phyloP scores from a whole-genome alignment of 1,140 invertebrate species.

The Thaumetopoea pityocampa region DNA sequence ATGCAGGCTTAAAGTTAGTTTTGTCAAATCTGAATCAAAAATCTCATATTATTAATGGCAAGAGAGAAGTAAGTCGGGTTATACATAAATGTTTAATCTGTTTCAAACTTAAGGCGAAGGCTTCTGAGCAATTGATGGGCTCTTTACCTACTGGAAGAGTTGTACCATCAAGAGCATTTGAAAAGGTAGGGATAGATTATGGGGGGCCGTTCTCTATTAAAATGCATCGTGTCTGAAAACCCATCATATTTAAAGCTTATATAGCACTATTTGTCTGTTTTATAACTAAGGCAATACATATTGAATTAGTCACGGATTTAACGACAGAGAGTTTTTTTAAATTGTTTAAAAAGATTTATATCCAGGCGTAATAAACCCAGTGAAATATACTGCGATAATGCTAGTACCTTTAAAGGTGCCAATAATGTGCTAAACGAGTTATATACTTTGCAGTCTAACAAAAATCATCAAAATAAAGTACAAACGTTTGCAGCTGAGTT shows the following conservation, averaged over 20 bases:
- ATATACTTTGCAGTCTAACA: background rate
- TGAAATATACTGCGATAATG: conserved; percentile 16
- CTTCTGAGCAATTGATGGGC: background rate
- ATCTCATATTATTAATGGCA: too few relatives aligned
- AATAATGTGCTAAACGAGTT: background rate
- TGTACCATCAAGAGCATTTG: background rate
- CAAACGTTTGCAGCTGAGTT: background rate
- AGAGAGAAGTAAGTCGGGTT: too few relatives aligned
- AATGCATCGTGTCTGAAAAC: background rate
- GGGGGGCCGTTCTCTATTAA: background rate
- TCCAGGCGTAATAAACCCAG: background rate
- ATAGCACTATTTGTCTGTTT: background rate
- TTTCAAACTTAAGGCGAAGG: background rate
- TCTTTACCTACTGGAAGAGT: background rate
- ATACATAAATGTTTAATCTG: background rate
- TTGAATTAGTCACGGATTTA: background rate
- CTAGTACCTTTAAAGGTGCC: conserved; percentile 15
- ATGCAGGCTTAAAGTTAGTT: too few relatives aligned
- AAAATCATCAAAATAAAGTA: conserved; percentile 3
- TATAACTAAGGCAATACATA: background rate
- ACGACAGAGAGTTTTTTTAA: background rate
- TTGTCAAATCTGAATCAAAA: too few relatives aligned
- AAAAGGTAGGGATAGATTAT: background rate
- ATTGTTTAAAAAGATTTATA: background rate
- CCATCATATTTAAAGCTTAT: background rate